A percentile compares a stretch with the other conserved stretches of the same genome.
These are phyloP conservation scores for Fulmarus glacialis DNA, from an alignment of 2,113 vertebrate species.

Conservation along the genomic window DNA sequence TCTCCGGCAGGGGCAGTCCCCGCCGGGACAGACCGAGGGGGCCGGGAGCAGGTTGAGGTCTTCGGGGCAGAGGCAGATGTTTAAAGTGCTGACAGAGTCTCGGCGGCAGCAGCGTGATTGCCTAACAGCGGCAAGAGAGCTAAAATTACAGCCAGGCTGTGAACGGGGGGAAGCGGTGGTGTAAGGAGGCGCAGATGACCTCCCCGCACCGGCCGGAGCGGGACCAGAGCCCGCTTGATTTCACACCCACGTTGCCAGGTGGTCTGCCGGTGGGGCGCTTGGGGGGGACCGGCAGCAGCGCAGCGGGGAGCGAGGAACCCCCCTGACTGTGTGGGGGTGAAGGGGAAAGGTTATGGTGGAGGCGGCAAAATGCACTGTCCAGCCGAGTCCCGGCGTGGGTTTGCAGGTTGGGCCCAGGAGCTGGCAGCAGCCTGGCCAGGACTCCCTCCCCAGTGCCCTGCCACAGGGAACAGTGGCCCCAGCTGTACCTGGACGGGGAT, in stretches of 20 bases:
- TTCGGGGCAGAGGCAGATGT: not conserved
- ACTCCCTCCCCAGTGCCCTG: too few species aligned
- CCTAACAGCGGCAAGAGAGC: not conserved
- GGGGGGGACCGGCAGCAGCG: rapidly evolving
- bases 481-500: not conserved
- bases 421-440: not conserved
- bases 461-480: rapidly evolving
- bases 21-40: not conserved
- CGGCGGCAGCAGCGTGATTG: not conserved
- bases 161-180: not conserved
- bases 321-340: rapidly evolving
- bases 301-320: rapidly evolving
- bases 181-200: not conserved
- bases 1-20: rapidly evolving
- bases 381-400: rapidly evolving
- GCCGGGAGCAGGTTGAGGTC: not conserved
- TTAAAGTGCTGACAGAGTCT: not conserved
- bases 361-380: not conserved
- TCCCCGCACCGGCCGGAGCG: rapidly evolving
- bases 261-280: rapidly evolving
- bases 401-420: not conserved
- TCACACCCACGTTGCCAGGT: not conserved
- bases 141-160: not conserved
- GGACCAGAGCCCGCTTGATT: not conserved
- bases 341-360: not conserved